phyloP scores from a whole-genome alignment of 2,888 invertebrate species.

The Phyllotreta striolata region DNA sequence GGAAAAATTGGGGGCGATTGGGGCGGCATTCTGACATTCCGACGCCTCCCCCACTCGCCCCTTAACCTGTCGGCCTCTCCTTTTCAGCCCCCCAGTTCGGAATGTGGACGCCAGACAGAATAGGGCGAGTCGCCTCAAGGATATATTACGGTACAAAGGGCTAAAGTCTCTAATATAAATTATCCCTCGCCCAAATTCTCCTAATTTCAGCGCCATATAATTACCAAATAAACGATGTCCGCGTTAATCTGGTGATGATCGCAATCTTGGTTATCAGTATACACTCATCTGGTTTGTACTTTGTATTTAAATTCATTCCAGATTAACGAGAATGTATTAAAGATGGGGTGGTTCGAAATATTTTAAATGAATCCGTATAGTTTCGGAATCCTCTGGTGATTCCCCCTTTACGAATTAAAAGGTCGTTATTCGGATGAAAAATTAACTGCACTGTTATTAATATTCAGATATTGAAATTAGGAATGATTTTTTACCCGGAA shows the following conservation, averaged over 20 bases:
- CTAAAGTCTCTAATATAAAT: not conserved
- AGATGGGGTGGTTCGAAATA: not conserved
- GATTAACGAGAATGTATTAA: not conserved
- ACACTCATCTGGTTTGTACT: not conserved
- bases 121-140: slow-evolving; percentile 40
- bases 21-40: too few species aligned
- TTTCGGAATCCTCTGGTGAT: slow-evolving; percentile 36
- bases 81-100: slow-evolving; percentile 20
- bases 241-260: too few species aligned
- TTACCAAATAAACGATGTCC: too few species aligned
- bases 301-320: not conserved
- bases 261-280: not conserved
- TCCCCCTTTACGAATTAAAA: slow-evolving; percentile 42
- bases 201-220: too few species aligned
- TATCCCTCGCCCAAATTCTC: too few species aligned
- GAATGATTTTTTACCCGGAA: too few species aligned
- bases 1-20: too few species aligned
- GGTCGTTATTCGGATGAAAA: slow-evolving; percentile 37
- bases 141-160: slow-evolving; percentile 24
- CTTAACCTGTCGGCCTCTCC: too few species aligned
- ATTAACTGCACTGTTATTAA: not conserved
- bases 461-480: not conserved
- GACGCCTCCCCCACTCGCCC: too few species aligned
- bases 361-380: slow-evolving; percentile 16
- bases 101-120: slow-evolving; percentile 48